Evolutionary conservation across 2,888 invertebrate species (phyloP).

Genomic region (Neoaliturus tenellus): DNA sequence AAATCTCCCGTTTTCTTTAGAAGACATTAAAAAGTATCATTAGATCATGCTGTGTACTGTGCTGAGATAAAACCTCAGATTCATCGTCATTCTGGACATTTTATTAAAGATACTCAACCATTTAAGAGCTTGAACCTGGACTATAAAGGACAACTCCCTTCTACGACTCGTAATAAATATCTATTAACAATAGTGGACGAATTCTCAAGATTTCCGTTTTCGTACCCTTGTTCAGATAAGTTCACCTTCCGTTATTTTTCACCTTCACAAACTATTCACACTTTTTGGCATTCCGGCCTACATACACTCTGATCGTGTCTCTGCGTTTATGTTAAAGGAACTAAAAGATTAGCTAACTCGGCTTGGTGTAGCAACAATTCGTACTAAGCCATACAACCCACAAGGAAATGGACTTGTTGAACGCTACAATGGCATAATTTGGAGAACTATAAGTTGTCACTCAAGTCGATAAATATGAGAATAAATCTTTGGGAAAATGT

Average conservation of each 20-base stretch:
- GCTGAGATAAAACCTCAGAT: neutral
- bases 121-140: neutral
- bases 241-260: slow-evolving; percentile 37
- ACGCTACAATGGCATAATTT: neutral
- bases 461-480: neutral
- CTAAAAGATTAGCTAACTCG: neutral
- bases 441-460: neutral
- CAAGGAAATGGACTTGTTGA: slow-evolving; percentile 39
- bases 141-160: neutral
- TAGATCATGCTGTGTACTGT: neutral
- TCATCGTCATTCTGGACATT: neutral
- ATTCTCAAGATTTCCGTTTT: slow-evolving; percentile 51
- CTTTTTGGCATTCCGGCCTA: neutral
- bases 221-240: slow-evolving; percentile 57
- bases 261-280: slow-evolving; percentile 15
- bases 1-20: neutral
- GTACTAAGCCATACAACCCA: slow-evolving; percentile 18
- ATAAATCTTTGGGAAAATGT: neutral
- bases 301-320: neutral
- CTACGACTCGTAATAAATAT: neutral
- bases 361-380: neutral
- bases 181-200: neutral
- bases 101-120: slow-evolving; percentile 6
- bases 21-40: neutral
- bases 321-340: slow-evolving; percentile 6